Percentiles rank a stretch among this genome's conserved stretches.
Evolutionary conservation across 2,113 vertebrate species (phyloP).

Genomic region (Xerus inauris): DNA sequence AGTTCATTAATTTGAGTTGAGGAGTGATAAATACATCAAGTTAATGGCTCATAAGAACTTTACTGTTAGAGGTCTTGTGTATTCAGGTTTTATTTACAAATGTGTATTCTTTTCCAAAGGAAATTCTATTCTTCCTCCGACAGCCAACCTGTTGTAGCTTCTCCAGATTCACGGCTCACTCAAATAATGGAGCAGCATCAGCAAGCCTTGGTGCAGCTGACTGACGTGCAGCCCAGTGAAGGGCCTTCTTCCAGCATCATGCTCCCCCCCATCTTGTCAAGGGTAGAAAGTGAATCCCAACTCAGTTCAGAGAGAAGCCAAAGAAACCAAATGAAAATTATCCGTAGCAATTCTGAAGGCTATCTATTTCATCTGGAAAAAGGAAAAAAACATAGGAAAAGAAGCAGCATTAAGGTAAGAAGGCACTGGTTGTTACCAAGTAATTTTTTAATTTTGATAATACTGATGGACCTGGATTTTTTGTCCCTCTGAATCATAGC

Average conservation of each 20-base stretch:
- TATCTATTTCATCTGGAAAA: slow-evolving; percentile 87
- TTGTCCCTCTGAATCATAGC: neutral
- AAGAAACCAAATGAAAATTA: slow-evolving; percentile 49
- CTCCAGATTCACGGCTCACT: slow-evolving; percentile 42
- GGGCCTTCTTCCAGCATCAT: slow-evolving; percentile 53
- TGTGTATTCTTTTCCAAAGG: slow-evolving; percentile 46
- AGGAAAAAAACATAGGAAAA: slow-evolving; percentile 82
- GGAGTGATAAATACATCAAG: neutral
- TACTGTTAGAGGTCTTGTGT: neutral
- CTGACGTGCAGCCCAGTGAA: slow-evolving; percentile 63
- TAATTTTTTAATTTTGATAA: neutral
- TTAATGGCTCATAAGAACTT: neutral
- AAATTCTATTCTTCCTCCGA: slow-evolving; percentile 51
- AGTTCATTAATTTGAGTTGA: neutral
- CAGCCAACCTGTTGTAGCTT: slow-evolving; percentile 42
- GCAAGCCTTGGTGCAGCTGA: slow-evolving; percentile 32
- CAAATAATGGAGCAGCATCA: slow-evolving; percentile 56
- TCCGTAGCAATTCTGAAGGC: slow-evolving; percentile 85
- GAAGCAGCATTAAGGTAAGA: slow-evolving; percentile 87
- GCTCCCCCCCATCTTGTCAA: slow-evolving; percentile 85
- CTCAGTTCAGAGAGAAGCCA: slow-evolving; percentile 43
- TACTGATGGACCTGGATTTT: neutral
- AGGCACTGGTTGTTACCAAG: neutral
- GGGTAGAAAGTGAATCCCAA: slow-evolving; percentile 62
- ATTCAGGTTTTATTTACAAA: neutral